Evolutionary conservation across 2,888 invertebrate genomes (phyloP).

Genomic region (Ecliptopera silaceata): DNA sequence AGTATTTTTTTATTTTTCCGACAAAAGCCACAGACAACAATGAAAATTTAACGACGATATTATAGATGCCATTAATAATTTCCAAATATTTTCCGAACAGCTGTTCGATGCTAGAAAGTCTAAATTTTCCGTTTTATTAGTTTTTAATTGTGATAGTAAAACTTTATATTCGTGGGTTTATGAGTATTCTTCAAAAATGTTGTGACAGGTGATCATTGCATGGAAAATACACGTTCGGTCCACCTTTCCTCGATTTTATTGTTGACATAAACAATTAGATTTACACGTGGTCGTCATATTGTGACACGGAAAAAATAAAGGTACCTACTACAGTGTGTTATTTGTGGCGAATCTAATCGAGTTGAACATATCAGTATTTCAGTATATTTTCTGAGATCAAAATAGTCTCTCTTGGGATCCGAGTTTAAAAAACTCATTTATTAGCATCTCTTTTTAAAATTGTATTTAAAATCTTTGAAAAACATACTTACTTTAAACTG

Average conservation of each 20-base stretch:
- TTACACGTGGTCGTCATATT: slow-evolving; percentile 3
- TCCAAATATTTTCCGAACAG: slow-evolving; percentile 14
- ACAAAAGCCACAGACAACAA: slow-evolving; percentile 19
- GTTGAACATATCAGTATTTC: too few species aligned
- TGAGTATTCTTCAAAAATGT: slow-evolving; percentile 22
- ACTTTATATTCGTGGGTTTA: slow-evolving; percentile 16
- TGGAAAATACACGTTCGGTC: slow-evolving; percentile 2
- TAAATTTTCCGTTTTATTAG: slow-evolving; percentile 22
- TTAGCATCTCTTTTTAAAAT: too few species aligned
- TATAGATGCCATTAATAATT: slow-evolving; percentile 19
- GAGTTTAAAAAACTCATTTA: too few species aligned
- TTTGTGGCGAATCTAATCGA: too few species aligned
- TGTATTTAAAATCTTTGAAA: too few species aligned
- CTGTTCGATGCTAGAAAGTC: slow-evolving; percentile 23
- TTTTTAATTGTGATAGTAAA: slow-evolving; percentile 27
- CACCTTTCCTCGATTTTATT: slow-evolving; percentile 15
- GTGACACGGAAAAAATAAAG: slow-evolving; percentile 3
- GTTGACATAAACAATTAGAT: slow-evolving; percentile 13
- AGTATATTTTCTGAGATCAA: too few species aligned
- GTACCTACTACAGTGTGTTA: neutral
- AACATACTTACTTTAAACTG: too few species aligned
- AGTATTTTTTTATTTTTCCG: neutral
- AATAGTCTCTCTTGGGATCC: too few species aligned
- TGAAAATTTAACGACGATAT: slow-evolving; percentile 17
- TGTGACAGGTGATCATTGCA: slow-evolving; percentile 27